A percentile compares a stretch with the other conserved stretches of the same genome.
These are phyloP conservation scores for Hydrocynus forskahlii DNA, from an alignment of 2,797 vertebrate species.

Conservation along the genomic window DNA sequence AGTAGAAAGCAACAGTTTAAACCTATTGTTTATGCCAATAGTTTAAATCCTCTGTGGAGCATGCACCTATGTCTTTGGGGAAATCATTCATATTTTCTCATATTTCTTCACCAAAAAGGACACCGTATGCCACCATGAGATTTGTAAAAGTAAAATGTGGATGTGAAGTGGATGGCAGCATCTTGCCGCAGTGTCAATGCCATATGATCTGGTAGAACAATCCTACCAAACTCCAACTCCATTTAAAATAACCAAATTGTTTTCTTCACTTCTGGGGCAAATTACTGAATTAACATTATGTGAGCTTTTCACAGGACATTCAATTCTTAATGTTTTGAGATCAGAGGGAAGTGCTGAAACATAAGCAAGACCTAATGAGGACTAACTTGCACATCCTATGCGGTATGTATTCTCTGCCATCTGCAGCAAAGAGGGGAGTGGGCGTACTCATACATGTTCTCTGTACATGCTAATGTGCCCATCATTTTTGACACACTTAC, in stretches of 20 bases:
- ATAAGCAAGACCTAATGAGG: not conserved
- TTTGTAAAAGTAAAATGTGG: constrained; percentile 36
- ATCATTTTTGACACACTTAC: constrained; percentile 20
- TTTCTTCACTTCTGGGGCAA: constrained; percentile 61
- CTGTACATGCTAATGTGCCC: constrained; percentile 14
- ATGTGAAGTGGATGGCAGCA: constrained; percentile 46
- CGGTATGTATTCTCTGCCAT: not conserved
- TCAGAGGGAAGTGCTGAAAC: not conserved
- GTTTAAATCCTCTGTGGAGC: not conserved
- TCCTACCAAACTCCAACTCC: constrained; percentile 60
- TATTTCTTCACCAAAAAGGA: too few relatives aligned
- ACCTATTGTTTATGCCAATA: too few relatives aligned
- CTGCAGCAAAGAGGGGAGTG: too few relatives aligned
- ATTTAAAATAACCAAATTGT: constrained; percentile 73
- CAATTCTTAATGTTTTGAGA: not conserved
- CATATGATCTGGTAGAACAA: too few relatives aligned
- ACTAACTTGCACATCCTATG: not conserved
- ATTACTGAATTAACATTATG: not conserved
- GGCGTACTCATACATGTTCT: not conserved
- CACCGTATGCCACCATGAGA: not conserved
- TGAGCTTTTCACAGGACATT: not conserved
- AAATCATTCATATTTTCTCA: not conserved
- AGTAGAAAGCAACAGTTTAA: not conserved
- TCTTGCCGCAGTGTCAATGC: constrained; percentile 48
- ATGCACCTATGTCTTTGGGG: not conserved